Base-by-base conservation (phyloP, 2,888 invertebrate genomes). In the Microplitis manilae region DNA sequence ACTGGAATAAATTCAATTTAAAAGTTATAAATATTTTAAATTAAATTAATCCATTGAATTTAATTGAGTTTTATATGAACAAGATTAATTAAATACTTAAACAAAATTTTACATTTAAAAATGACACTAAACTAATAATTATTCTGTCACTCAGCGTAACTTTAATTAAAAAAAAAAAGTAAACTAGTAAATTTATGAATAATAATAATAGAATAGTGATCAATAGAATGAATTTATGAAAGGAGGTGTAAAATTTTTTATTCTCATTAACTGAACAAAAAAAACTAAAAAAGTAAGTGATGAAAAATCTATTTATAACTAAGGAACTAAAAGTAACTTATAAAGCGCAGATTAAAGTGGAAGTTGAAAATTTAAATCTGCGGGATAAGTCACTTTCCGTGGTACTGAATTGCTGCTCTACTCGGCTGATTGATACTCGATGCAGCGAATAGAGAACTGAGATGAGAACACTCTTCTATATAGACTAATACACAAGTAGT, bases 311-410 rank as follows among this genome's bases (percentile, higher is more conserved):
- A 50, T 50, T 50, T 13, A 50, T 50, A 67, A 38, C 13, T n/a
- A 13, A 38, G 17, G 38, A 67, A 67, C 38, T 38, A 17, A 50
- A 50, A 59, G 30, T 70, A 20, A 70, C 41, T 59, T 15, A 59
- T 13, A 13, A 17, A 59, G 20, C 4, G 20, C n/a, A 70, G 20
- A 17, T 17, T n/a, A 17, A 70, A 20, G 9, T 68, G 40, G 13
- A 69, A 68, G 64, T 17, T 73, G 41, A 59, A n/a, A 59, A 72
- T 71, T 76, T 67, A 60, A 76, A 70, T 76, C 67, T 38, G 30
- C n/a, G 59, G 7, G 65, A 72, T 67, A 65, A 76, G 67, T 65
- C 76, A 76, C 68, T 75, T 75, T 59, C 65, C 39, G 9, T 72
- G 39, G 38, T 30, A 61, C 39, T 70, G 41, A 20, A 72, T 62